Base-by-base conservation (phyloP, 1,140 invertebrate species). In the Hylaeus volcanicus region DNA sequence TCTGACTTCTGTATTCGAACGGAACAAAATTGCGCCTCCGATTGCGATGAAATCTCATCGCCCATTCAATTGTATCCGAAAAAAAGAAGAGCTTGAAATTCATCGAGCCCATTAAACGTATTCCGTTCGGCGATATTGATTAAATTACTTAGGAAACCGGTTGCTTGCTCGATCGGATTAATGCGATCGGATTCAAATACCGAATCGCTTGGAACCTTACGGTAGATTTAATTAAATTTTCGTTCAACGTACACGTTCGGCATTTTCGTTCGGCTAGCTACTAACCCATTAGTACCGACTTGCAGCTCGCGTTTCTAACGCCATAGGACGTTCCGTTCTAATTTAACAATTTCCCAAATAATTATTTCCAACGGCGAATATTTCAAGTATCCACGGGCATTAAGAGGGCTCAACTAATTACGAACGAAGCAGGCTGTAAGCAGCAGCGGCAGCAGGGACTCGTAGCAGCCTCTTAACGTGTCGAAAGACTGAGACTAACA, bases 401-500 rank as follows among this genome's bases (percentile, higher is more conserved):
- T 80, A 85, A 68, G 60, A 39, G 58, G 48, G 66, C 71, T 85
- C 60, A 80, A 84, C 75, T 84, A 85, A 85, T 85, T 84, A 85
- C 58, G 77, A 41, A 78, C 53, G 26, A 45, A 66, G 70, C 8
- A 12, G 48, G n/a, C 55, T 11, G 63, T n/a, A 9, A 41, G 1
- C 43, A n/a, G 26, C 26, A 11, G 5, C 45, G 26, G 26, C 11
- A 12, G 51, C 39, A 12, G 12, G 41, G 14, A 53, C 26, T 53
- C 56, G 48, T 69, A 43, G 48, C 53, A 43, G 48, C 53, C 65
- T 72, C 73, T 81, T 81, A 85, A 85, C 82, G 48, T 61, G 82
- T 77, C 73, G 84, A 85, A 82, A 77, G 84, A 86, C 78, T 69
- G 48, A 53, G 74, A 74, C 69, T 66, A 65, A 85, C 84, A 82